A percentile compares a stretch with the other conserved stretches of the same genome.
Conservation (phyloP, 2,113 vertebrate species). For the Charina bottae region DNA sequence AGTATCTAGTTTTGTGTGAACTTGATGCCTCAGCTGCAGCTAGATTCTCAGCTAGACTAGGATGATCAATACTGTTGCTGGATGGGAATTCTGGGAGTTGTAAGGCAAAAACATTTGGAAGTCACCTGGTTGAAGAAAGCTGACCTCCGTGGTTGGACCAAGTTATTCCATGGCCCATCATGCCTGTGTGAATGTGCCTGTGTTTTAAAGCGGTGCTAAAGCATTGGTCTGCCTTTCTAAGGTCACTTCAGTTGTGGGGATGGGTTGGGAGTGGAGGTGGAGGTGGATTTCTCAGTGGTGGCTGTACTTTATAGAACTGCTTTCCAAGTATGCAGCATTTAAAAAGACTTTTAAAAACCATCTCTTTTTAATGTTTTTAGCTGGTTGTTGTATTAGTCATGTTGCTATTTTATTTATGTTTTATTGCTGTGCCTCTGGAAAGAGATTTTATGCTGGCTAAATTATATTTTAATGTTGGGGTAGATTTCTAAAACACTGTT, state of each 20-base stretch:
- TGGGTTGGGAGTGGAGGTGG: not conserved
- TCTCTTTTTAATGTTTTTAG: not conserved
- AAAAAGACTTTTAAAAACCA: not conserved
- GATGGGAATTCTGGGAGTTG: not conserved
- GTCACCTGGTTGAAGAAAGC: not conserved
- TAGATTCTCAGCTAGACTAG: not conserved
- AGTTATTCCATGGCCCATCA: not conserved
- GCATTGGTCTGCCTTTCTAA: not conserved
- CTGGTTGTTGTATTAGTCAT: not conserved
- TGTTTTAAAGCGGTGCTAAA: not conserved
- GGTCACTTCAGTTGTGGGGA: not conserved
- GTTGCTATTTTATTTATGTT: not conserved
- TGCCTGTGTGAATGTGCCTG: no score
- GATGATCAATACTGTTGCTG: not conserved
- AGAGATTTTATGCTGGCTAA: not conserved
- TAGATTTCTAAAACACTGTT: not conserved
- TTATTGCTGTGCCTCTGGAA: not conserved
- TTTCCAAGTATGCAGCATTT: not conserved
- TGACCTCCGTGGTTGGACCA: not conserved
- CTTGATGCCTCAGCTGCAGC: not conserved
- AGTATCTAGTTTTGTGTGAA: not conserved
- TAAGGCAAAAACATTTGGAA: not conserved
- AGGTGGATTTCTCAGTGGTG: not conserved
- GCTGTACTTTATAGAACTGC: not conserved
- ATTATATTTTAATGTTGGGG: not conserved